Percentiles rank a stretch among this genome's conserved stretches.
Evolutionary conservation across 2,888 invertebrate genomes (phyloP).

Genomic region (Leucania comma): DNA sequence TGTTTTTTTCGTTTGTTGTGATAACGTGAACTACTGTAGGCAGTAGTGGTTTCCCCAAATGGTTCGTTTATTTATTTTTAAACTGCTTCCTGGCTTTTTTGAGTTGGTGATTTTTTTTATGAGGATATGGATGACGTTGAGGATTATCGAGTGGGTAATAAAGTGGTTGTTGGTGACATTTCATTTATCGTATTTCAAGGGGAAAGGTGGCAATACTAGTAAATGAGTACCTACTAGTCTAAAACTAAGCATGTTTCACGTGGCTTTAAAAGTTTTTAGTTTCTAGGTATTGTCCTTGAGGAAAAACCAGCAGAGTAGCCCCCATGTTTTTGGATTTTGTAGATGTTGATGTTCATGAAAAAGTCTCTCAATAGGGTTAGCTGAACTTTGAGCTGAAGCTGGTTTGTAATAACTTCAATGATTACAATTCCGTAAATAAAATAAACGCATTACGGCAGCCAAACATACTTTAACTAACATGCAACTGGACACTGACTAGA

Average conservation of each 20-base stretch:
- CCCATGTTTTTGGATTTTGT: too few relatives aligned
- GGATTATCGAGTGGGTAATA: conserved; percentile 37
- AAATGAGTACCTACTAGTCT: background rate
- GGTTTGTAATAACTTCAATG: too few relatives aligned
- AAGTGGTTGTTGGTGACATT: conserved; percentile 32
- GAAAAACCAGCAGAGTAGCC: too few relatives aligned
- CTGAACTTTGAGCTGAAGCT: too few relatives aligned
- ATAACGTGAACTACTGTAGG: conserved; percentile 66
- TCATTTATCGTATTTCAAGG: conserved; percentile 9
- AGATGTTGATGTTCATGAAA: too few relatives aligned
- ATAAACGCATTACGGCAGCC: too few relatives aligned
- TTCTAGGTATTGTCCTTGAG: too few relatives aligned
- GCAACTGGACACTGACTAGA: too few relatives aligned
- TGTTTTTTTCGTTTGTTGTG: conserved; percentile 67
- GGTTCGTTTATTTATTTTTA: conserved; percentile 56
- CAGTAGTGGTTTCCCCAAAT: conserved; percentile 61
- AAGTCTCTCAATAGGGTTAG: too few relatives aligned
- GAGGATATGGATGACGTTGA: conserved; percentile 11
- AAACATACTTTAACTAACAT: too few relatives aligned
- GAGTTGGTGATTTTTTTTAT: conserved; percentile 9
- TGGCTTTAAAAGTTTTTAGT: background rate
- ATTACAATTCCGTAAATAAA: too few relatives aligned
- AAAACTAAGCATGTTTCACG: background rate
- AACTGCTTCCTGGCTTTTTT: conserved; percentile 41
- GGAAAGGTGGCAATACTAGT: background rate